Base-by-base conservation (phyloP, 2,113 vertebrate species). In the Diphyllodes magnificus region DNA sequence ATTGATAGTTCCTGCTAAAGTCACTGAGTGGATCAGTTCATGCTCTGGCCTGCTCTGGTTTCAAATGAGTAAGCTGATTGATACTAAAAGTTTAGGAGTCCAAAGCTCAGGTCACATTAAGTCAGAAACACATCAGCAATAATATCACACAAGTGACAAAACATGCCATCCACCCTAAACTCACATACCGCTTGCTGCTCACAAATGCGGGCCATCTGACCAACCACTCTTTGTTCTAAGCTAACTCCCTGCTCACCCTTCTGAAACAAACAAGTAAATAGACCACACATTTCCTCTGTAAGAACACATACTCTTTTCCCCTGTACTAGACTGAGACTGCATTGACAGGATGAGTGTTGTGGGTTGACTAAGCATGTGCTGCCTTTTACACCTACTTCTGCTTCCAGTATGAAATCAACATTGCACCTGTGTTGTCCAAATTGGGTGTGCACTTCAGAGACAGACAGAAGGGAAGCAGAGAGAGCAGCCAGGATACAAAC, bases 351-450 rank as follows among this genome's bases (percentile, higher is more conserved):
- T 83, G 88, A 94, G 69, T 27, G 50, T 4, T 45, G 60, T 37
- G 65, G 35, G 64, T 86, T 78, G 85, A 92, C 75, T 68, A 82
- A 93, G 81, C 7, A 0, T 31, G 19, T 8, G 5, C 60, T 72
- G 60, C 49, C 83, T 92, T 76, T 49, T 7, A 69, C 80, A 65
- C 45, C 79, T 40, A 51, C 91, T 86, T 87, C 66, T 72, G 61
- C 31, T 78, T 81, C 70, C 78, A 93, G 83, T 73, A 65, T 66
- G 86, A 83, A 96, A 95, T 92, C 92, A 97, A 91, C 96, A 90
- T 33, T 75, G 45, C 51, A 82, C 69, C 92, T 78, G 61, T 27
- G 37, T 57, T 84, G 57, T 66, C 91, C 94, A 87, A 71, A 35
- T 12, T 24, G 61, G 47, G 90, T 15, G 42, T 87, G 83, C 20